Evolutionary conservation across 1,140 invertebrate species (phyloP).

Genomic region (Ceratitis capitata): DNA sequence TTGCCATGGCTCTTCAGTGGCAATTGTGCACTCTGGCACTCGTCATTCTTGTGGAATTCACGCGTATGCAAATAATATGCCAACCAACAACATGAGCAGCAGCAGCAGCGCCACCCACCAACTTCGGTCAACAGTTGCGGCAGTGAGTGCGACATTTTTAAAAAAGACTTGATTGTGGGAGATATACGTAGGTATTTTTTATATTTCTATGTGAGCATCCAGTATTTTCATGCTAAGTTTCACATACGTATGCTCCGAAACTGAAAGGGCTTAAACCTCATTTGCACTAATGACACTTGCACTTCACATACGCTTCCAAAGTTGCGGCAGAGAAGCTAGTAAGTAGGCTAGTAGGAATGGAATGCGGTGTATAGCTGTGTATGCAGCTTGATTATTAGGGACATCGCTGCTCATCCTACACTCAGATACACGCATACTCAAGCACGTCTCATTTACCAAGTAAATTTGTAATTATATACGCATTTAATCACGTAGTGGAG

Average conservation of each 20-base stretch:
- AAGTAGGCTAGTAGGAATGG: background rate
- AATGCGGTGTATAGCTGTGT: background rate
- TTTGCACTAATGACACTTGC: constrained; percentile 15
- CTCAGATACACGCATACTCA: background rate
- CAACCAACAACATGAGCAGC: no score
- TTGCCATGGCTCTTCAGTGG: background rate
- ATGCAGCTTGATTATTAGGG: background rate
- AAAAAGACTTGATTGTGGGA: no score
- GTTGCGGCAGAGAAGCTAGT: background rate
- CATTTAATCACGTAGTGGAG: background rate
- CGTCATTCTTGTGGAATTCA: background rate
- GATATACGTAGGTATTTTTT: background rate
- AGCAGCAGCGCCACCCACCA: background rate
- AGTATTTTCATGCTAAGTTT: background rate
- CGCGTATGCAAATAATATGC: background rate
- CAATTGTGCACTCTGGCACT: background rate
- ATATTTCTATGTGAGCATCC: background rate
- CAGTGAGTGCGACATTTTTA: background rate
- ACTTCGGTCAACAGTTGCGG: background rate
- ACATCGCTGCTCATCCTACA: background rate
- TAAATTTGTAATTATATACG: background rate
- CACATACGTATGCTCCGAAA: no score
- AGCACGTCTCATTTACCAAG: background rate
- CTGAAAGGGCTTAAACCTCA: no score
- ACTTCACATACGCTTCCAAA: background rate